Percentiles rank a stretch among this genome's conserved stretches.
Conservation (phyloP, 2,113 vertebrate species). For the Noturus placidus region DNA sequence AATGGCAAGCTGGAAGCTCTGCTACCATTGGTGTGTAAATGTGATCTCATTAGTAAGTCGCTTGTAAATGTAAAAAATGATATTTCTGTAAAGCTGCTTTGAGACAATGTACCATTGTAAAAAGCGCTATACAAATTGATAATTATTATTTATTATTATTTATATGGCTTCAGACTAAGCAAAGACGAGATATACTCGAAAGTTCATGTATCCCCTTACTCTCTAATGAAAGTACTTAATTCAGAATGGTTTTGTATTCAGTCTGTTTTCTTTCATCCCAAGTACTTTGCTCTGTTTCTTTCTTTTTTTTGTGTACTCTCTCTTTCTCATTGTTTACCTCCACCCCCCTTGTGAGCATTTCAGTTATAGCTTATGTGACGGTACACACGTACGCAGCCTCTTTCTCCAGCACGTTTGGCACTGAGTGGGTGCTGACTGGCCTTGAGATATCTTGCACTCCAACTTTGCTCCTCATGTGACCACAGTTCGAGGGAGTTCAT, state of each 20-base stretch:
- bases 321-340: slow-evolving; percentile 19
- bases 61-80: too few relatives aligned
- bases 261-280: slow-evolving; percentile 31
- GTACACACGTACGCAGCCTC: slow-evolving; percentile 69
- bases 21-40: too few relatives aligned
- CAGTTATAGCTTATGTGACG: slow-evolving; percentile 61
- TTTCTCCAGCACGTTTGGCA: slow-evolving; percentile 61
- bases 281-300: slow-evolving; percentile 17
- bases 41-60: too few relatives aligned
- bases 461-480: slow-evolving; percentile 54
- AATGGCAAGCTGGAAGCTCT: too few relatives aligned
- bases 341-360: slow-evolving; percentile 12
- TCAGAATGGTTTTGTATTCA: slow-evolving; percentile 31
- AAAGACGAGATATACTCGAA: slow-evolving; percentile 11
- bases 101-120: too few relatives aligned
- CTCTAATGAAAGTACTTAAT: slow-evolving; percentile 39
- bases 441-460: slow-evolving; percentile 40
- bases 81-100: too few relatives aligned
- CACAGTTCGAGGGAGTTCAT: slow-evolving; percentile 37
- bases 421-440: slow-evolving; percentile 47
- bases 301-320: slow-evolving; percentile 20
- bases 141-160: too few relatives aligned
- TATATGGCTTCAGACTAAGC: slow-evolving; percentile 16
- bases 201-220: slow-evolving; percentile 27
- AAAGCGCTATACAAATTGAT: too few relatives aligned